These are phyloP conservation scores for Leucosticte australis DNA, from an alignment of 2,113 vertebrate species.

Conservation along the genomic window DNA sequence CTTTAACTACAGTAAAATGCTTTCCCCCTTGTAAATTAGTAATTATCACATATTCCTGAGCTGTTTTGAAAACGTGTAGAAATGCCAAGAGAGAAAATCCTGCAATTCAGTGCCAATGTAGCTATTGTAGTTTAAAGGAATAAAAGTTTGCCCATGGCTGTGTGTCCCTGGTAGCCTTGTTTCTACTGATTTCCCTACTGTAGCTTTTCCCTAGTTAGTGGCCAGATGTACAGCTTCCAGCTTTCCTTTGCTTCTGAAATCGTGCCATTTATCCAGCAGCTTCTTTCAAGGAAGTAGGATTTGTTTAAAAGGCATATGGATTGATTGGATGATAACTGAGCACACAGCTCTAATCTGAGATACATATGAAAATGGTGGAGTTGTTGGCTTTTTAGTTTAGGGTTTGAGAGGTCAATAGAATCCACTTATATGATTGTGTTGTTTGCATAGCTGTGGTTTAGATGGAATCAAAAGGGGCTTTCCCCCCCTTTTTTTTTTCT, in stretches of 20 bases:
- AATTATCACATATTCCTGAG: neutral
- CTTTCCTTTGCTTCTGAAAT: neutral
- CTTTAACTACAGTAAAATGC: neutral
- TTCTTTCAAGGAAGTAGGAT: neutral
- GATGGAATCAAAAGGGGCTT: neutral
- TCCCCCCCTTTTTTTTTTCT: accelerated
- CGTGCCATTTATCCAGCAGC: neutral
- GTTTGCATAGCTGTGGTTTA: neutral
- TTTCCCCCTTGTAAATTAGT: neutral
- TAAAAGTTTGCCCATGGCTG: neutral
- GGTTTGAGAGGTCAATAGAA: neutral
- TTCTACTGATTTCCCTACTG: neutral
- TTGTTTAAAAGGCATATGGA: neutral
- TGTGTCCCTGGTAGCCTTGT: neutral
- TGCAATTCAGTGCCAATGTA: neutral
- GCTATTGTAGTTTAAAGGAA: neutral
- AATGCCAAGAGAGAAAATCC: neutral
- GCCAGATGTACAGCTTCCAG: neutral
- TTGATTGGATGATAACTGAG: neutral
- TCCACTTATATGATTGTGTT: neutral
- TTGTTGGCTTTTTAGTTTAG: neutral
- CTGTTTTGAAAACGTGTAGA: neutral
- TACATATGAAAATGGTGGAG: neutral
- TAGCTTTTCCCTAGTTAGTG: neutral
- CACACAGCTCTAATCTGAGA: neutral